Base-by-base conservation (phyloP, 1,140 invertebrate genomes). In the Drosophila rufa region DNA sequence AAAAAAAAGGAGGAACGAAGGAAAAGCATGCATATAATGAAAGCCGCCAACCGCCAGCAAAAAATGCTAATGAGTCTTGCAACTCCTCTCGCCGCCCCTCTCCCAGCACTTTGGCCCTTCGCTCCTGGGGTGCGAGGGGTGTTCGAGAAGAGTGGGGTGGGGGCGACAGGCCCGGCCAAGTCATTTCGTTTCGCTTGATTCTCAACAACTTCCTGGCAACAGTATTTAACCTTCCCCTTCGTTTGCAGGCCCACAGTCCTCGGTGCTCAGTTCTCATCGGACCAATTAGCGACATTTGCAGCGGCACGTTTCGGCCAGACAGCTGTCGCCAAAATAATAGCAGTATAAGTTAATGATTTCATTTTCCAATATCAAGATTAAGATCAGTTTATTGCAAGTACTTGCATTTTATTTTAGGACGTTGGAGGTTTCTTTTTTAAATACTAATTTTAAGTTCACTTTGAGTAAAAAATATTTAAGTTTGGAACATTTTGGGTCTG, bases 111-210 rank as follows among this genome's bases (percentile, higher is more conserved):
- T 43, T 48, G 36, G 47, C 53, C 61, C 46, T 64, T 43, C 45
- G 68, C 56, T 50, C 40, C 43, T 42, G 57, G n/a, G n/a, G 45
- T 47, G 61, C 25, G 14, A 64, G 46, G 25, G 15, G 17, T 14
- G 43, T 15, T 22, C 19, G 19, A 45, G 62, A 43, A 61, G 12
- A 12, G 30, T 19, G n/a, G 15, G 74, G 43, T 19, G 82, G 50
- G 25, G 25, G 17, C 38, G 33, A 46, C 17, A 9, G 43, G 19
- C 17, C 40, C 38, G 71, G 77, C 73, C 80, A 75, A 89, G 80
- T 80, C 71, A 84, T 84, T 87, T 87, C 84, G 84, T 89, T 84
- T 84, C 84, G 84, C 84, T 87, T 87, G 84, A 87, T 87, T 87
- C 83, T 90, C 73, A 87, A 87, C 85, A 71, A 87, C 84, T 87